Conservation (phyloP, 2,888 invertebrate species). For the Catocala fraxini region DNA sequence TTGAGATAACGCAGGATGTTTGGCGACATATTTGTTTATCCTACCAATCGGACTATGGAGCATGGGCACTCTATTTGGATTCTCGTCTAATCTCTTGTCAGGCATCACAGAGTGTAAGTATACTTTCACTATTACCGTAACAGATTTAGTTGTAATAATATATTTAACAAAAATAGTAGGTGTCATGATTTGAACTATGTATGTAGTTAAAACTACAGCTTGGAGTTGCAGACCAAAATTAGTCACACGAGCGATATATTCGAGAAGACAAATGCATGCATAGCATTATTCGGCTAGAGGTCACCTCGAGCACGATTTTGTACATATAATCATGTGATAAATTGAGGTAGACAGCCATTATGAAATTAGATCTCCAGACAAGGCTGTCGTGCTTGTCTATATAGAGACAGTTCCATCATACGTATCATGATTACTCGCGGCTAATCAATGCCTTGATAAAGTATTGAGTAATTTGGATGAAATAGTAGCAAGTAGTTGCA, state of each 20-base stretch:
- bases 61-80: slow-evolving; percentile 89
- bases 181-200: too few species aligned
- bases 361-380: slow-evolving; percentile 65
- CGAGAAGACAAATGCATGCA: slow-evolving; percentile 47
- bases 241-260: slow-evolving; percentile 27
- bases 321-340: slow-evolving; percentile 61
- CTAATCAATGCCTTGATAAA: slow-evolving; percentile 57
- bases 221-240: background rate
- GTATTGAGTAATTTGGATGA: slow-evolving; percentile 40
- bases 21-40: slow-evolving; percentile 91
- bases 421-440: slow-evolving; percentile 58
- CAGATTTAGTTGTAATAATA: too few species aligned
- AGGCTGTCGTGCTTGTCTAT: slow-evolving; percentile 55
- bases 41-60: slow-evolving; percentile 88
- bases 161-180: too few species aligned
- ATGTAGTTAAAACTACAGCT: too few species aligned
- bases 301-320: slow-evolving; percentile 57
- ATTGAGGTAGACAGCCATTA: slow-evolving; percentile 62
- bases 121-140: background rate
- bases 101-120: slow-evolving; percentile 68
- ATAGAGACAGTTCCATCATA: slow-evolving; percentile 55
- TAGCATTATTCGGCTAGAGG: slow-evolving; percentile 51
- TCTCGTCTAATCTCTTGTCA: slow-evolving; percentile 83
- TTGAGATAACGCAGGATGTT: slow-evolving; percentile 75
- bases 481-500: slow-evolving; percentile 19